Evolutionary conservation across 2,888 invertebrate species (phyloP), one percentile per base, ranked within the genome.

Genomic region (Drosophila sordidula): DNA sequence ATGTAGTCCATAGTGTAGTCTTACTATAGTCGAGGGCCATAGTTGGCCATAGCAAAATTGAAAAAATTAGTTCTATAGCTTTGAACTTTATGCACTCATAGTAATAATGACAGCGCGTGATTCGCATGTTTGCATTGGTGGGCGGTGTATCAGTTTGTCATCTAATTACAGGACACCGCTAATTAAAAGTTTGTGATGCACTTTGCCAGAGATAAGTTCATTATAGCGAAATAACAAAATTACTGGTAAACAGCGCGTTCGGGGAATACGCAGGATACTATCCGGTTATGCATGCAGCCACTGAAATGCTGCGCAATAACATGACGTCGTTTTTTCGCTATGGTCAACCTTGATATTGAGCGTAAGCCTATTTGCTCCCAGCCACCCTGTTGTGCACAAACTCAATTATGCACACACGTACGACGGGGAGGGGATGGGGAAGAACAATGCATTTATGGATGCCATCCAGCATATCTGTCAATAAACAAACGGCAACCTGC

Each of bases 401-500:
- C n/a, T 38, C 8, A 38, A 38, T 38, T 38, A 38, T 8, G 14
- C 8, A 3, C 14, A 38, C 2, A 38, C 14, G 8, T 38, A 3
- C 14, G n/a, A n/a, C n/a, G n/a, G n/a, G 18, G 18, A 1, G 18
- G 18, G 18, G 18, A 22, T 22, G 4, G 22, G 3, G 22, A 22
- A 11, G 22, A 29, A 29, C 38, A 52, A 25, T 22, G 22, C 51
- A 54, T 52, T 50, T 49, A 38, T 52, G 51, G 16, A 34, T 8
- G 22, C 25, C 29, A 47, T 18, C 41, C 25, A 26, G 47, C 25
- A 38, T 49, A 66, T 56, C 58, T 38, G 32, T 45, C 65, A 69
- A 59, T 64, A 51, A 68, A 58, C 51, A 65, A 68, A 18, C 41
- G 25, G 22, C 29, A 51, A 59, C 29, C 58, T 68, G n/a, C 55